phyloP scores from a whole-genome alignment of 1,140 invertebrate species.

The Ips nitidus region DNA sequence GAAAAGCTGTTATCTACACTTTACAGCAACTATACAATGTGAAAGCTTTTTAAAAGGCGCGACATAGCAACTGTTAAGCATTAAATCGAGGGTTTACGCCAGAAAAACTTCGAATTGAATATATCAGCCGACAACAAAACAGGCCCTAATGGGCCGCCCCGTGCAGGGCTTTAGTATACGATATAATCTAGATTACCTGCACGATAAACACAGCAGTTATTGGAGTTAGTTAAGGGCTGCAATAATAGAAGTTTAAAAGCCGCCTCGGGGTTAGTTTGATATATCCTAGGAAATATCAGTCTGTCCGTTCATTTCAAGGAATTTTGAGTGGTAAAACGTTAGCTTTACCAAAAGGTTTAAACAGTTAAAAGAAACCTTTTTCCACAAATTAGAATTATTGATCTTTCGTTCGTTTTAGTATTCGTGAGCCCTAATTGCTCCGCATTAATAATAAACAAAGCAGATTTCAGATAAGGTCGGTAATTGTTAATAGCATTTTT shows the following conservation, averaged over 20 bases:
- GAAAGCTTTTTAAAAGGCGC: constrained; percentile 1
- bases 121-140: constrained; percentile 17
- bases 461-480: constrained; percentile 50
- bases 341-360: background rate
- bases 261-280: constrained; percentile 5
- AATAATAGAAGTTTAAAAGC: constrained; percentile 29
- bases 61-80: background rate
- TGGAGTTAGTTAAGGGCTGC: constrained; percentile 23
- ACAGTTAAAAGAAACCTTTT: background rate
- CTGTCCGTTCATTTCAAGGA: no score
- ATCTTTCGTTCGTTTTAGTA: constrained; percentile 35
- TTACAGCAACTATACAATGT: no score
- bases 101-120: constrained; percentile 18
- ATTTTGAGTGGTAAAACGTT: background rate
- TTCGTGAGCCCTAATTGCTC: constrained; percentile 51
- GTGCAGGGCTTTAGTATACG: constrained; percentile 23
- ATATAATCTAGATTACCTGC: constrained; percentile 27
- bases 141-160: constrained; percentile 14
- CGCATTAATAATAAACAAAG: constrained; percentile 53
- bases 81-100: constrained; percentile 23
- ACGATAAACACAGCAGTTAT: constrained; percentile 29
- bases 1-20: no score
- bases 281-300: no score
- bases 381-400: constrained; percentile 51
- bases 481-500: constrained; percentile 53